Conservation (phyloP, 1,140 invertebrate genomes). For the Nymphalis io region DNA sequence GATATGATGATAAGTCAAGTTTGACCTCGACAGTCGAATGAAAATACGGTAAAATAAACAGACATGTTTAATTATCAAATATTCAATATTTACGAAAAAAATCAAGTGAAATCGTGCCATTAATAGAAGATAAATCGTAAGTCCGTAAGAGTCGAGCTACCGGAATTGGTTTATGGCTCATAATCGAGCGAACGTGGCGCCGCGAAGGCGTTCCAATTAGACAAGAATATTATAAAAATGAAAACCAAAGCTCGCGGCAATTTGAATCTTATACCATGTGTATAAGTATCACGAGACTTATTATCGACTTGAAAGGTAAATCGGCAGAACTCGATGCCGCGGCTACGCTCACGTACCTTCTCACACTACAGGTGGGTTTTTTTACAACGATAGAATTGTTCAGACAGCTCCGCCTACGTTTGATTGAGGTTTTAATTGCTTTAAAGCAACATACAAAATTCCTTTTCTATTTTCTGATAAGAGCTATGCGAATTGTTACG, state of each 20-base stretch:
- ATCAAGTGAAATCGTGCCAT: conserved; percentile 41
- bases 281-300: neutral
- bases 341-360: conserved; percentile 44
- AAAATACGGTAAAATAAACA: too few relatives aligned
- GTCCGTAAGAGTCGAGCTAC: conserved; percentile 67
- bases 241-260: conserved; percentile 32
- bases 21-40: neutral
- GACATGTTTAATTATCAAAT: neutral
- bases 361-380: conserved; percentile 70
- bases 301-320: neutral
- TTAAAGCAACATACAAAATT: conserved; percentile 19
- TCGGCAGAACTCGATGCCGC: conserved; percentile 3
- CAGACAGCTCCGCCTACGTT: conserved; percentile 59
- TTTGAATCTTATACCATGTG: conserved; percentile 41
- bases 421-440: conserved; percentile 61
- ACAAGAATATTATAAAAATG: conserved; percentile 35
- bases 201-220: conserved; percentile 64
- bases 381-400: conserved; percentile 49
- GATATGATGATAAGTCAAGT: neutral
- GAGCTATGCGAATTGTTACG: conserved; percentile 18
- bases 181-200: conserved; percentile 71
- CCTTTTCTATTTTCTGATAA: conserved; percentile 27
- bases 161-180: conserved; percentile 77
- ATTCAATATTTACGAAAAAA: neutral
- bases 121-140: conserved; percentile 61